Percentiles rank a stretch among this genome's conserved stretches.
phyloP scores from a whole-genome alignment of 2,888 invertebrate genomes.

The Eueremaeus valkanovi region DNA sequence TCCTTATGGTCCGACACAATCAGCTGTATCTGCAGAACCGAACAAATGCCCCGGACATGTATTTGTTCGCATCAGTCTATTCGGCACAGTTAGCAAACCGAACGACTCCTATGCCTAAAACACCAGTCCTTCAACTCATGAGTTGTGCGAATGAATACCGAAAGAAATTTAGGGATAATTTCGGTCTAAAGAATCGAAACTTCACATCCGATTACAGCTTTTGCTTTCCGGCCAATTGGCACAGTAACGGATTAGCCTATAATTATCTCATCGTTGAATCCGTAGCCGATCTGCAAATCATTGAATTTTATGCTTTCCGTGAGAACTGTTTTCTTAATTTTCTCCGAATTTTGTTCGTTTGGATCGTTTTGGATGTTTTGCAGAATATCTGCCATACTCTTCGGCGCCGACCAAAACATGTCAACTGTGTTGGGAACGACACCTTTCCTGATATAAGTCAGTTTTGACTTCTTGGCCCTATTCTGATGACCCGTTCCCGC shows the following conservation, averaged over 20 bases:
- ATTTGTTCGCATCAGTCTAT: background rate
- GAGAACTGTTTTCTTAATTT: too few species aligned
- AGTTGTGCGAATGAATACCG: background rate
- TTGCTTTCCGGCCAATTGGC: background rate
- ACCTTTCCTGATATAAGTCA: too few species aligned
- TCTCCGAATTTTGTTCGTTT: too few species aligned
- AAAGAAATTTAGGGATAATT: too few species aligned
- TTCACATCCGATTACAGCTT: background rate
- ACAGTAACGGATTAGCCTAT: background rate
- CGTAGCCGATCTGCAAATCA: background rate
- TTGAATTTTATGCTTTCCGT: background rate
- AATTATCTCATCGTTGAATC: background rate
- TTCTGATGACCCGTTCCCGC: too few species aligned
- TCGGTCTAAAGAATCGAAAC: background rate
- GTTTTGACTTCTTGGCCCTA: too few species aligned
- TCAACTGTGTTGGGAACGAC: too few species aligned
- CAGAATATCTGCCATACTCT: too few species aligned
- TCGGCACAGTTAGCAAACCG: background rate
- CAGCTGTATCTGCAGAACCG: background rate
- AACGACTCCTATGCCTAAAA: background rate
- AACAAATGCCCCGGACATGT: background rate
- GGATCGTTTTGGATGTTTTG: too few species aligned
- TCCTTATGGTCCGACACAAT: slow-evolving; percentile 2
- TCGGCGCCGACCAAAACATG: too few species aligned
- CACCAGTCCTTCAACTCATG: background rate